Evolutionary conservation across 2,888 invertebrate genomes (phyloP), one percentile per base, ranked within the genome.

Genomic region (Coecobrya sp.): DNA sequence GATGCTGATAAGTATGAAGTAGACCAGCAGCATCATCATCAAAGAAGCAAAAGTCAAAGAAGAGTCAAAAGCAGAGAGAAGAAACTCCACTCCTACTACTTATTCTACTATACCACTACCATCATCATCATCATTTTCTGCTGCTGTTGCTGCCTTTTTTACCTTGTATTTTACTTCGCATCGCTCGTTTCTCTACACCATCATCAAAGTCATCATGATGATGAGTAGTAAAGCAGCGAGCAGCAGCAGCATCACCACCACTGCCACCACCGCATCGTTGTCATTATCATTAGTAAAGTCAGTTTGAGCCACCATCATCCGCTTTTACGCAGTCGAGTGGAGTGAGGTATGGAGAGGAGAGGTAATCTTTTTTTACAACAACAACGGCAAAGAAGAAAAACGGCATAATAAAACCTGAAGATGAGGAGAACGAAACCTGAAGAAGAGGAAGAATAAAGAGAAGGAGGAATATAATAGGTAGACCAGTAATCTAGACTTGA

Each of bases 241-340:
- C 52, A 52, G 59, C n/a, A 62, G 22, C 3, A 62, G 59, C 19
- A 62, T 11, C 59, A 62, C 16, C 59, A 62, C 19, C n/a, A 62
- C 36, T 36, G 36, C 22, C 59, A 62, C 59, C 59, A 36, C 36
- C 36, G 59, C 52, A 30, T 59, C 82, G 27, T 55, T 25, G 52
- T 82, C 82, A 82, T 82, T 52, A 82, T 82, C 82, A 82, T 82
- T 52, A 82, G 45, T 27, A 68, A 45, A 85, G 85, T 85, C 85
- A 85, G 85, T 85, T 85, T 68, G 68, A 85, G 85, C 85, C 68
- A 68, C 85, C 85, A 68, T 68, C 85, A 68, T 84, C 82, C 85
- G 65, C 68, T 85, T 85, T 68, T 68, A 49, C 65, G 68, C 85
- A 85, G 49, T 85, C 59, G 70, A 70, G 70, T 70, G 70, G 70